phyloP scores from a whole-genome alignment of 2,113 vertebrate species.

The Elanus axillaris region DNA sequence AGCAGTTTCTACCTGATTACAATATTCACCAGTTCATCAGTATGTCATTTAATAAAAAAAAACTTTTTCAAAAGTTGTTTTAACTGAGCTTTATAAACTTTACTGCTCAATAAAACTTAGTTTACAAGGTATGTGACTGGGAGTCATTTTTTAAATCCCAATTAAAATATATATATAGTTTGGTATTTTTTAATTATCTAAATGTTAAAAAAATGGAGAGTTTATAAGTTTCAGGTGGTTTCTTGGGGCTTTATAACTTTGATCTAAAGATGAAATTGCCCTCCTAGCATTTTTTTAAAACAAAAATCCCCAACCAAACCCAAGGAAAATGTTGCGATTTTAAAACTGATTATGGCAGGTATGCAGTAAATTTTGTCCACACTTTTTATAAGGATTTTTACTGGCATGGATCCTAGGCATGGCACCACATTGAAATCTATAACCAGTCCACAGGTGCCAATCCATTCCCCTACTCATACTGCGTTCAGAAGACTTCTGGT shows the following conservation, averaged over 20 bases:
- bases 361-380: slow-evolving; percentile 44
- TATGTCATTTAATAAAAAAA: slow-evolving; percentile 8
- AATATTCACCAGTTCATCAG: background rate
- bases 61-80: background rate
- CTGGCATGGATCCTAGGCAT: background rate
- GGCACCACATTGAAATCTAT: slow-evolving; percentile 13
- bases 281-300: background rate
- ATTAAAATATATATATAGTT: slow-evolving; percentile 46
- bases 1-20: background rate
- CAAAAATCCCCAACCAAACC: background rate
- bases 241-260: slow-evolving; percentile 21
- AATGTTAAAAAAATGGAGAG: background rate
- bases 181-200: slow-evolving; percentile 55
- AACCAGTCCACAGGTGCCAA: background rate
- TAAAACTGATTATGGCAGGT: background rate
- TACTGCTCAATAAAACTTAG: slow-evolving; percentile 28
- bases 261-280: slow-evolving; percentile 14
- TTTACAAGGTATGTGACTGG: slow-evolving; percentile 37
- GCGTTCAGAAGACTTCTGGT: background rate
- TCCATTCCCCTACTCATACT: background rate
- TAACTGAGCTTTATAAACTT: slow-evolving; percentile 11
- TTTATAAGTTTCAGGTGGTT: slow-evolving; percentile 48
- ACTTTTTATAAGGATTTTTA: slow-evolving; percentile 32
- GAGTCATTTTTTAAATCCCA: slow-evolving; percentile 29
- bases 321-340: background rate